A percentile compares a stretch with the other conserved stretches of the same genome.
Evolutionary conservation across 2,797 vertebrate species (phyloP).

Genomic region (Neopelma chrysocephalum): DNA sequence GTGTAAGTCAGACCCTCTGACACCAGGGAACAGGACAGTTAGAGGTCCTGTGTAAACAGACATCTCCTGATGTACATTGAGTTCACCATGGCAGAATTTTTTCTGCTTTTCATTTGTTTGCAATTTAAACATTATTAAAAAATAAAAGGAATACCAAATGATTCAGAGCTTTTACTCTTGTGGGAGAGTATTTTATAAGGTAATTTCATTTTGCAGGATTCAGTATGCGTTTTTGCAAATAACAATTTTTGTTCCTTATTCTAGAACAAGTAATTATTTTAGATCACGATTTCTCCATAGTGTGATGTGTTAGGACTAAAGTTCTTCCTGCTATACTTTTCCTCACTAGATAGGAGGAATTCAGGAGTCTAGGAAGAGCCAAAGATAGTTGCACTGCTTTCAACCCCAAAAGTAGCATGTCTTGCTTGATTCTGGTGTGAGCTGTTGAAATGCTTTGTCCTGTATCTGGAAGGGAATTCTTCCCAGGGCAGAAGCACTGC

Average conservation of each 20-base stretch:
- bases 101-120: not conserved
- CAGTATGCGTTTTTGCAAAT: not conserved
- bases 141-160: not conserved
- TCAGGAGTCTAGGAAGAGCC: not conserved
- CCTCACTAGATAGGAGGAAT: not conserved
- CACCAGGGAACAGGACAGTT: accelerated
- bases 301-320: not conserved
- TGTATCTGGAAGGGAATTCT: not conserved
- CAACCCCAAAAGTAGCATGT: not conserved
- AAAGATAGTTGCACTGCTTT: not conserved
- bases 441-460: not conserved
- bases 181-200: not conserved
- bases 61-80: not conserved
- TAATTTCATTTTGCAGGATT: not conserved
- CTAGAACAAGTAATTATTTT: not conserved
- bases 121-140: not conserved
- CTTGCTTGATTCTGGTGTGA: not conserved
- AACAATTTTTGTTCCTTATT: not conserved
- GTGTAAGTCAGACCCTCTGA: not conserved
- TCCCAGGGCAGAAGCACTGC: not conserved
- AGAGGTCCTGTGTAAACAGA: not conserved
- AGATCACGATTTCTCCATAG: not conserved
- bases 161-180: not conserved
- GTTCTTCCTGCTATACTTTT: not conserved
- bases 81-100: not conserved